Evolutionary conservation across 2,888 invertebrate species (phyloP).

Genomic region (Notodonta dromedarius): DNA sequence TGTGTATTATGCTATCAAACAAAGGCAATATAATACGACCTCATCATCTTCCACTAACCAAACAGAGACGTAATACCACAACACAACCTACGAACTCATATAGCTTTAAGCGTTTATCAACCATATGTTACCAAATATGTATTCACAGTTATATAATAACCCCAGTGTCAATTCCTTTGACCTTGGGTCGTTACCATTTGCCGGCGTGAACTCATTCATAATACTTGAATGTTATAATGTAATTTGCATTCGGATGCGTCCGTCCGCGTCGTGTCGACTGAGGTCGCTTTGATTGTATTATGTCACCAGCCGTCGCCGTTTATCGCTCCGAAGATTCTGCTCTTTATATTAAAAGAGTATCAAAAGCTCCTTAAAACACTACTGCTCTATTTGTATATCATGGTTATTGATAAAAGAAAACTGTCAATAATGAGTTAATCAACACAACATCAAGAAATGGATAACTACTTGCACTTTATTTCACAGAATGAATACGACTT

Average conservation of each 20-base stretch:
- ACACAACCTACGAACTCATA: no score
- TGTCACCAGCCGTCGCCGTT: conserved; percentile 17
- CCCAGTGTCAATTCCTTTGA: conserved; percentile 40
- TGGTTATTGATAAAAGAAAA: no score
- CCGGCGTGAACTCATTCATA: conserved; percentile 56
- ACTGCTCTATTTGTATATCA: conserved; percentile 7
- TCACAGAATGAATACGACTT: no score
- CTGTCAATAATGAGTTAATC: no score
- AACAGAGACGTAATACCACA: no score
- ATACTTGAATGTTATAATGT: conserved; percentile 52
- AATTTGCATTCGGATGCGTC: conserved; percentile 60
- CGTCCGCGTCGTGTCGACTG: conserved; percentile 38
- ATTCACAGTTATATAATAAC: conserved; percentile 19
- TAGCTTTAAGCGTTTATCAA: no score
- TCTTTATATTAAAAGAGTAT: background rate
- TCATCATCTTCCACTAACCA: no score
- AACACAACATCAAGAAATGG: no score
- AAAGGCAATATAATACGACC: no score
- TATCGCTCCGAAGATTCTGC: conserved; percentile 15
- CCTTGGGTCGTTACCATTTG: conserved; percentile 56
- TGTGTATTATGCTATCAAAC: no score
- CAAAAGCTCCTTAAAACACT: background rate
- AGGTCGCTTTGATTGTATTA: conserved; percentile 48
- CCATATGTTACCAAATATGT: background rate
- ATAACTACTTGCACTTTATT: no score